Evolutionary conservation across 2,113 vertebrate species (phyloP), one percentile per base, ranked within the genome.

Genomic region (Tupaia tana): DNA sequence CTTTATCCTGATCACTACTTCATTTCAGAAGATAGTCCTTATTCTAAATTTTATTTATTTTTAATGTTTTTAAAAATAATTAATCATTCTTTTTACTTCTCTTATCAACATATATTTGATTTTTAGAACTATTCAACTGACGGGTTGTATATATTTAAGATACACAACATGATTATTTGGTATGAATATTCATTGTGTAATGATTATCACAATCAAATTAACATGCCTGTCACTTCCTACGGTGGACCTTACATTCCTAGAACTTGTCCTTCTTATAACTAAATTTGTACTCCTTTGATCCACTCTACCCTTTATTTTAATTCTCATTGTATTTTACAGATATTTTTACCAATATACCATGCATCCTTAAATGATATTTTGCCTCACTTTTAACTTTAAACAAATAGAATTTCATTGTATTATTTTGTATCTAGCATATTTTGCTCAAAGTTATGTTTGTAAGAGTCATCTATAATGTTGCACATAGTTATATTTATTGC

Each of bases 231-330:
- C 4, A 43, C 29, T 15, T 24, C 6, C 24, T 3, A 66, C 3
- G 16, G 4, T 25, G 9, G 6, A 27, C 12, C 25, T 52, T 7
- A 22, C 7, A 9, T 61, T 4, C 3, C 7, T 2, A 29, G 34
- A 70, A 9, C 9, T 63, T 71, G n/a, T 52, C 10, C 14, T 66
- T 27, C 6, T 71, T 6, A 10, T 12, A 86, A 29, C 63, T 78
- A 52, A 52, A 4, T 18, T 61, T 52, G 9, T 63, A 9, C 43
- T 11, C 1, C 25, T n/a, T 75, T 77, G 22, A 73, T 18, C 14
- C 66, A 8, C 5, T 54, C 11, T 59, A n/a, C 20, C 4, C 11
- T 71, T n/a, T 12, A 27, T 43, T 71, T 34, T 43, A 88, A 88
- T 82, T 4, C 6, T 11, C 74, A 27, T 7, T 1, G 18, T 67